Conservation (phyloP, 2,888 invertebrate genomes). For the Metacarcinus magister region DNA sequence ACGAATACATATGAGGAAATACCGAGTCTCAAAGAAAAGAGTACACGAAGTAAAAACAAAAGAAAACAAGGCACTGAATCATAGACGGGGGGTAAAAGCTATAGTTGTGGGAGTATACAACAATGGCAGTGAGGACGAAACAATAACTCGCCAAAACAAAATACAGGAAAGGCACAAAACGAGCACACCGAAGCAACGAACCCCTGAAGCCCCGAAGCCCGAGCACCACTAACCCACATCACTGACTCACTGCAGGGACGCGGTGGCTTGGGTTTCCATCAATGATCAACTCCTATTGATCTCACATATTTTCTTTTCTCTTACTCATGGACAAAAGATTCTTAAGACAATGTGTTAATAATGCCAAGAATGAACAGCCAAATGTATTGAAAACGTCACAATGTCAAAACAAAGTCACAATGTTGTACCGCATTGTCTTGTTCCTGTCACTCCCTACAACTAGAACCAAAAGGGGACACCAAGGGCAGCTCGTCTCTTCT, state of each 20-base stretch:
- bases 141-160: too few species aligned
- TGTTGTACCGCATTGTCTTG: not conserved
- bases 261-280: not conserved
- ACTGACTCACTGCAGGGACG: not conserved
- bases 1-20: not conserved
- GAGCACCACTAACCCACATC: not conserved
- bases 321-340: not conserved
- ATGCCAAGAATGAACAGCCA: not conserved
- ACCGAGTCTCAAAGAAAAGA: not conserved
- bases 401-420: not conserved
- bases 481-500: not conserved
- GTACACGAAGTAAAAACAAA: not conserved
- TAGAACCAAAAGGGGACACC: not conserved
- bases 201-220: too few species aligned
- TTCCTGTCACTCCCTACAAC: not conserved
- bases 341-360: not conserved
- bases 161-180: too few species aligned
- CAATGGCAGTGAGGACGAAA: too few species aligned
- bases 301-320: not conserved
- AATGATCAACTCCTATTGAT: not conserved
- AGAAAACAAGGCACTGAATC: not conserved
- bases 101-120: not conserved
- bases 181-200: too few species aligned
- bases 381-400: not conserved
- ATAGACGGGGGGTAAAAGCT: not conserved